These are phyloP conservation scores for Prolemur simus DNA, from an alignment of 2,113 vertebrate species.

Conservation along the genomic window DNA sequence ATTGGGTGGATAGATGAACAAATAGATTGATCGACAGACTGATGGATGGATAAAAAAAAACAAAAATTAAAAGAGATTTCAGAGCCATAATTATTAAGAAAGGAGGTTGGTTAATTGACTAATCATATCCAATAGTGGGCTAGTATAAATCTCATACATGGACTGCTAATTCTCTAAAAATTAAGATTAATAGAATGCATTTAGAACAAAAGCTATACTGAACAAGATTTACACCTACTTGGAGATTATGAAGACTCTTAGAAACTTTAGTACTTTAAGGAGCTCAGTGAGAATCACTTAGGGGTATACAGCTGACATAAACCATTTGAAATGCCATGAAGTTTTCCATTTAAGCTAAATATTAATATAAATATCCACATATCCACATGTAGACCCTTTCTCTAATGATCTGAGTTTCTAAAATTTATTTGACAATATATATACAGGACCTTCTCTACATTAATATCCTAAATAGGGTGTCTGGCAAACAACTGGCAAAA, in stretches of 20 bases:
- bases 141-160: not conserved
- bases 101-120: not conserved
- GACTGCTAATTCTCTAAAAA: not conserved
- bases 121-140: not conserved
- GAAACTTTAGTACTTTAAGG: not conserved
- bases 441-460: not conserved
- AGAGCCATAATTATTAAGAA: not conserved
- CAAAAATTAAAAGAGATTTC: not conserved
- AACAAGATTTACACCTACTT: not conserved
- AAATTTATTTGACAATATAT: not conserved
- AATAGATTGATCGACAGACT: not conserved
- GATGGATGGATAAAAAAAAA: not conserved
- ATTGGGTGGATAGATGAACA: too few relatives aligned
- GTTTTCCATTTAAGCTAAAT: slow-evolving; percentile 1
- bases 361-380: not conserved
- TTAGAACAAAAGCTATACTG: not conserved
- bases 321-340: not conserved
- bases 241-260: not conserved
- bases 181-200: not conserved
- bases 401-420: not conserved
- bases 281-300: not conserved
- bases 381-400: not conserved
- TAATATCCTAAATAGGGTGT: not conserved
- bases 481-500: not conserved
- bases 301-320: not conserved